A percentile compares a stretch with the other conserved stretches of the same genome.
phyloP scores from a whole-genome alignment of 2,888 invertebrate genomes.

The Drosophila neotestacea region DNA sequence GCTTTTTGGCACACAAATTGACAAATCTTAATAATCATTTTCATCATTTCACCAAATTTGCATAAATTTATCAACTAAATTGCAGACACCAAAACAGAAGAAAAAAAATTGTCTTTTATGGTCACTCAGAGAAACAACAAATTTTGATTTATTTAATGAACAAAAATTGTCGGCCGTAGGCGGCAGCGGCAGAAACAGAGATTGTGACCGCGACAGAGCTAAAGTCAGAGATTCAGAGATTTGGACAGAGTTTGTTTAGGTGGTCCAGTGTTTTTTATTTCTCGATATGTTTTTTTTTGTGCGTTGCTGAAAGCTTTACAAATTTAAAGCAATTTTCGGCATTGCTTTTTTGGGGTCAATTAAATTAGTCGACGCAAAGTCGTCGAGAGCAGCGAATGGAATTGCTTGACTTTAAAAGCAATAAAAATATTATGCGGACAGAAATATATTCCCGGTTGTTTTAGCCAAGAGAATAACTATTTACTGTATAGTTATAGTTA shows the following conservation, averaged over 20 bases:
- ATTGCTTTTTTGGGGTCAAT: conserved; percentile 71
- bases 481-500: neutral
- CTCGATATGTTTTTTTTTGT: conserved; percentile 18
- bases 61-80: conserved; percentile 52
- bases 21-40: conserved; percentile 29
- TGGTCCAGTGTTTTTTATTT: conserved; percentile 18
- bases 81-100: conserved; percentile 20
- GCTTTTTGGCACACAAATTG: conserved; percentile 41
- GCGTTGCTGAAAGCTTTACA: conserved; percentile 55
- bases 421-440: neutral
- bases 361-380: conserved; percentile 54
- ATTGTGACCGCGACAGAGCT: conserved; percentile 4
- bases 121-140: conserved; percentile 46
- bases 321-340: conserved; percentile 68
- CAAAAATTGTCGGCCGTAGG: conserved; percentile 68
- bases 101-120: conserved; percentile 63
- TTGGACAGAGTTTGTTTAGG: conserved; percentile 36
- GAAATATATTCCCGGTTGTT: neutral
- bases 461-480: neutral
- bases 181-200: conserved; percentile 40
- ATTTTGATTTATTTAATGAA: conserved; percentile 78
- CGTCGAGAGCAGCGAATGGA: conserved; percentile 20
- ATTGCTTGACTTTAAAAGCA: conserved; percentile 11
- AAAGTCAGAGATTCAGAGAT: conserved; percentile 49
- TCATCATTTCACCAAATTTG: conserved; percentile 56